Evolutionary conservation across 2,888 invertebrate genomes (phyloP), one percentile per base, ranked within the genome.

Genomic region (Pandemis corylana): DNA sequence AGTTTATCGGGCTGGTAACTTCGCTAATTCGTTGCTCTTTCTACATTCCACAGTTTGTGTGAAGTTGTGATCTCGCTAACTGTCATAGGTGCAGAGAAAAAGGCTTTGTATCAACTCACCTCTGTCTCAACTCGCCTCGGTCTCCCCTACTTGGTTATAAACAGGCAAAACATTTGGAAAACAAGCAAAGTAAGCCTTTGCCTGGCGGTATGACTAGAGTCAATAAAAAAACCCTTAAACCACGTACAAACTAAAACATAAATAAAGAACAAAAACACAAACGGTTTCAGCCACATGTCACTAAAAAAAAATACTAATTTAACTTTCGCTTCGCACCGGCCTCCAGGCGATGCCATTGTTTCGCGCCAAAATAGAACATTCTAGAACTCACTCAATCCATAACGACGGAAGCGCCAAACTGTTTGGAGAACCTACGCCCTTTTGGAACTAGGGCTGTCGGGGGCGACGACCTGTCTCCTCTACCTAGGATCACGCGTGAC

Each of bases 401-500:
- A 65, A 71, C 12, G 41, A 12, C 51, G 4, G 15, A 69, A 15
- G 15, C 5, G 42, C 49, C 10, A 5, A 10, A 5, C 28, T 1
- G 1, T 59, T 20, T 46, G 7, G 12, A 62, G 28, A n/a, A 64
- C n/a, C 42, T 15, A 28, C 9, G 53, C 2, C 51, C 63, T 70
- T 53, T 53, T 44, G 5, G n/a, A 53, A 15, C 13, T 63, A 13
- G 9, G 20, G 7, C 51, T 4, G 10, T 15, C n/a, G 61, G 62
- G 70, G 76, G 68, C 78, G 72, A 69, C 67, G 75, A 76, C 77
- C 78, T 65, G 64, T 69, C 68, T 63, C 75, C 61, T 70, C 70
- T 70, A 61, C 46, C 76, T 76, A 76, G 74, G 69, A 68, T 42
- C 67, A 53, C 84, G 80, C 83, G 83, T 84, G 83, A 82, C 80